Evolutionary conservation across 2,113 vertebrate species (phyloP).

Genomic region (Rousettus leschenaultii): DNA sequence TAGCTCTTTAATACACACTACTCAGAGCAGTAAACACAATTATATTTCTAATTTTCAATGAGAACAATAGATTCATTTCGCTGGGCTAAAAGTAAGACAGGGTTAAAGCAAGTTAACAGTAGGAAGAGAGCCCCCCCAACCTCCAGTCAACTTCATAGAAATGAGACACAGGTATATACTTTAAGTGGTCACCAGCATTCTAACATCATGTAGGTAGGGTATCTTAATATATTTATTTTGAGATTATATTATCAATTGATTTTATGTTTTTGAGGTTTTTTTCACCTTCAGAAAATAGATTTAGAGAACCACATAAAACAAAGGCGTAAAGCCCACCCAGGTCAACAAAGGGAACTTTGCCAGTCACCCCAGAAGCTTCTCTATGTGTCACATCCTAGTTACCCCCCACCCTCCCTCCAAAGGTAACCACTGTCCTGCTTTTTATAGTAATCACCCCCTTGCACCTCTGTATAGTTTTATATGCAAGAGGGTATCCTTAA

Average conservation of each 20-base stretch:
- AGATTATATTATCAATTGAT: neutral
- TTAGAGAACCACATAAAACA: neutral
- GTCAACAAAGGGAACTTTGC: neutral
- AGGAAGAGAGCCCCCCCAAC: neutral
- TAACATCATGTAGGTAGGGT: neutral
- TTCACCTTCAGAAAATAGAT: neutral
- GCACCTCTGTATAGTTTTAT: neutral
- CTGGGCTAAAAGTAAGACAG: neutral
- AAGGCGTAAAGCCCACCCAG: neutral
- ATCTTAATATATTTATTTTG: constrained; percentile 1
- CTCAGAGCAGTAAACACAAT: neutral
- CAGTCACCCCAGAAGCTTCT: neutral
- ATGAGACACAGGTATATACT: neutral
- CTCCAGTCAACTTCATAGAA: neutral
- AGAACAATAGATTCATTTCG: neutral
- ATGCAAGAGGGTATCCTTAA: neutral
- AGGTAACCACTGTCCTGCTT: neutral
- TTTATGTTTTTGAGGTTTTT: neutral
- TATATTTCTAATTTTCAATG: neutral
- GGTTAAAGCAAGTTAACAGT: neutral
- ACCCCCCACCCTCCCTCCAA: neutral
- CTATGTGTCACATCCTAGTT: neutral
- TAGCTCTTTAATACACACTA: neutral
- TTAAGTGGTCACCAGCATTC: neutral
- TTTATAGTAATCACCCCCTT: neutral